Evolutionary conservation across 2,797 vertebrate species (phyloP), one percentile per base, ranked within the genome.

Genomic region (Channa striata): DNA sequence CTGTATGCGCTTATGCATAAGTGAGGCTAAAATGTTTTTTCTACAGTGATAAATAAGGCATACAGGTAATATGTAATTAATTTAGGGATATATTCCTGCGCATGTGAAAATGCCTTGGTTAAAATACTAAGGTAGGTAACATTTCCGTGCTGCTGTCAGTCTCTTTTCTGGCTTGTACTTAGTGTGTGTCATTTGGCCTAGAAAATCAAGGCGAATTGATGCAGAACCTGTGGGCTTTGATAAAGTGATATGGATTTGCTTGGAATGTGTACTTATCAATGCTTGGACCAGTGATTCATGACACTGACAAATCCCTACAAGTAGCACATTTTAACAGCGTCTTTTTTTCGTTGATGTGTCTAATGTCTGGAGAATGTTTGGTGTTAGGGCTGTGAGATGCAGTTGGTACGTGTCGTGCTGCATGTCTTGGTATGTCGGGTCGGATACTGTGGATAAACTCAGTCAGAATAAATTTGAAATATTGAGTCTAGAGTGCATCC

Each of bases 191-290:
- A 47, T 78, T 62, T 65, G 48, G 48, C 7, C 43, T 5, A 68
- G 66, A 30, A 52, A 21, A 23, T 72, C 50, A 59, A 65, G 65
- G 64, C 47, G 65, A 77, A 68, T 73, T 42, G 36, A 70, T 46
- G 53, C 51, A 75, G 10, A 67, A 49, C 19, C 57, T 51, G 46
- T 56, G 40, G 46, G 64, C 42, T 39, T 59, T 50, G 25, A 71
- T 57, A 62, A 46, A 67, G 53, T 48, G 17, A 51, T 49, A 75
- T 66, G 25, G 39, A 67, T 78, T 69, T 57, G 43, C 7, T 68
- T 49, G 49, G 20, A 65, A 62, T 63, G n/a, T 62, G 47, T 68
- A 70, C 39, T 57, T 44, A 57, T 71, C 34, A 40, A 59, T 50
- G 44, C 60, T 47, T 23, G 13, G 50, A 46, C 10, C 39, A 21